Evolutionary conservation across 2,888 invertebrate genomes (phyloP).

Genomic region (Syrista parreyssii): DNA sequence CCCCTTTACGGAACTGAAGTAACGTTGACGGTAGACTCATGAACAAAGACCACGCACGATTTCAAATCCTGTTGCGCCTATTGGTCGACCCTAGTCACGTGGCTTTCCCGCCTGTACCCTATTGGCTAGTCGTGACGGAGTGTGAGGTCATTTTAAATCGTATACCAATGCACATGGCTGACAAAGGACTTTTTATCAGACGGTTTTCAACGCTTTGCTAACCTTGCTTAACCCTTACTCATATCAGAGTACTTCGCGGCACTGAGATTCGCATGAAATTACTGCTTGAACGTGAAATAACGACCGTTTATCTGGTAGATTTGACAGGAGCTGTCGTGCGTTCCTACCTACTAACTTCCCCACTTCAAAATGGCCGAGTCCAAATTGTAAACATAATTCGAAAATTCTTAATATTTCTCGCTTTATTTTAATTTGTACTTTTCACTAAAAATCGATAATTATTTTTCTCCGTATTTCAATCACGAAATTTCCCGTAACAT

Average conservation of each 20-base stretch:
- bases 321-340: background rate
- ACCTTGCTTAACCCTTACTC: background rate
- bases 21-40: conserved; percentile 60
- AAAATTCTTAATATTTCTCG: conserved; percentile 7
- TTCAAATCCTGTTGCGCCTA: conserved; percentile 68
- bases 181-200: conserved; percentile 27
- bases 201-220: background rate
- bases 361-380: conserved; percentile 54
- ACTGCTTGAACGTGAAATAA: background rate
- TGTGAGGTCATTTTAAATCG: conserved; percentile 50
- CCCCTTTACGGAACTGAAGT: conserved; percentile 64
- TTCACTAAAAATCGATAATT: conserved; percentile 7
- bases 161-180: conserved; percentile 46
- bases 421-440: conserved; percentile 29
- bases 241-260: background rate
- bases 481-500: conserved; percentile 7
- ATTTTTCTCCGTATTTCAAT: background rate
- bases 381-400: conserved; percentile 21
- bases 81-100: conserved; percentile 70
- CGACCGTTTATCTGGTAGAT: background rate
- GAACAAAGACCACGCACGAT: conserved; percentile 66
- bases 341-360: conserved; percentile 37
- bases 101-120: conserved; percentile 57
- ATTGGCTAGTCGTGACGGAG: conserved; percentile 64
- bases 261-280: background rate